Conservation (phyloP, 2,797 vertebrate genomes). For the Acipenser ruthenus region DNA sequence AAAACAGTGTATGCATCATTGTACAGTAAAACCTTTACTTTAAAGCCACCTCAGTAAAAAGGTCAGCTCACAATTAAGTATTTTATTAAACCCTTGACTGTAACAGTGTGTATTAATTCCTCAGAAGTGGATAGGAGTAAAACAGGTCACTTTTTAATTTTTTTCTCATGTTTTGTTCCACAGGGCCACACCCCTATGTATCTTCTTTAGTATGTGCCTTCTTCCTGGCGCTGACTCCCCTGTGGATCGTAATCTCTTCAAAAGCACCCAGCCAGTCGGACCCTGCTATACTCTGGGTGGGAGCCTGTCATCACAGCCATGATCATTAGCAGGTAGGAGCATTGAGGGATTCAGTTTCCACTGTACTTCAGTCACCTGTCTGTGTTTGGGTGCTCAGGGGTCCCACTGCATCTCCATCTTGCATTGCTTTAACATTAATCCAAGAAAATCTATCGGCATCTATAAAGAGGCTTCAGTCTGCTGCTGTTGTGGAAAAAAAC, state of each 20-base stretch:
- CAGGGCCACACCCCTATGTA: slow-evolving; percentile 80
- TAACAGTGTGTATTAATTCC: too few relatives aligned
- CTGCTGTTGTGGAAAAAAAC: too few relatives aligned
- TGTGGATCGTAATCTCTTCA: slow-evolving; percentile 90
- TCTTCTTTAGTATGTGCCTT: slow-evolving; percentile 85
- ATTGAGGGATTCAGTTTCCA: slow-evolving; percentile 1
- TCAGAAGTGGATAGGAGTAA: neutral
- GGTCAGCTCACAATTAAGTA: too few relatives aligned
- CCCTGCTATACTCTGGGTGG: slow-evolving; percentile 91
- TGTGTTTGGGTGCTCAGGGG: slow-evolving; percentile 12
- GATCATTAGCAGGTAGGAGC: slow-evolving; percentile 88
- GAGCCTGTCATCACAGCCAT: slow-evolving; percentile 95
- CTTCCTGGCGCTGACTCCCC: slow-evolving; percentile 87
- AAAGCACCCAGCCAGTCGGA: slow-evolving; percentile 93
- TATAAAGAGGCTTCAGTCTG: too few relatives aligned
- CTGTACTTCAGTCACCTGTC: slow-evolving; percentile 7
- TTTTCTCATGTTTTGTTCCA: slow-evolving; percentile 30
- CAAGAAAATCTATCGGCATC: neutral
- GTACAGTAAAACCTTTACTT: too few relatives aligned
- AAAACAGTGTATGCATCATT: too few relatives aligned
- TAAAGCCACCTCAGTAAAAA: too few relatives aligned
- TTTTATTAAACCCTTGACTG: too few relatives aligned
- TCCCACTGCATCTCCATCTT: neutral
- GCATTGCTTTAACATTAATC: too few relatives aligned
- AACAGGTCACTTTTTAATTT: slow-evolving; percentile 14